These are phyloP conservation scores for Axinella damicornis DNA, from an alignment of 37 sponge, comb jelly and placozoan species.

Conservation along the genomic window DNA sequence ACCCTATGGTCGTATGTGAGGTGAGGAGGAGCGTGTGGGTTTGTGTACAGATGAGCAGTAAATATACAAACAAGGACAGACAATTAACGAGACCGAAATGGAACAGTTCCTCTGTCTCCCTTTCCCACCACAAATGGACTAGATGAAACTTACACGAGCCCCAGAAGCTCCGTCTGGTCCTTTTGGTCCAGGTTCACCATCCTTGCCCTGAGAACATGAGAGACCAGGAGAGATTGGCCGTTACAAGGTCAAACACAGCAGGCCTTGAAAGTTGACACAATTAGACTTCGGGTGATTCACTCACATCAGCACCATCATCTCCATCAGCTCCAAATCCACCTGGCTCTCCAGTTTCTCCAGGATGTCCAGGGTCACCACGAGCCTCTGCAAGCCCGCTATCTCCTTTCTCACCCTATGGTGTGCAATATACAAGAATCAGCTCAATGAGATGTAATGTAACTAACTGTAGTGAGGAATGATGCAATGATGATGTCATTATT, in stretches of 20 bases:
- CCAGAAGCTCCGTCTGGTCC: slow-evolving; percentile 48
- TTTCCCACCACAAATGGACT: too few relatives aligned
- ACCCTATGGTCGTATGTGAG: slow-evolving; percentile 17
- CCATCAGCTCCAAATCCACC: slow-evolving; percentile 51
- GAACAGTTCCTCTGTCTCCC: too few relatives aligned
- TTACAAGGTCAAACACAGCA: background rate
- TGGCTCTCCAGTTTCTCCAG: slow-evolving; percentile 21
- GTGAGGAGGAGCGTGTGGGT: background rate
- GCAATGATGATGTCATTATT: too few relatives aligned
- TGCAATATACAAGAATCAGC: background rate
- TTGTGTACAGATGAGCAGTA: too few relatives aligned
- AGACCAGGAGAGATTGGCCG: background rate
- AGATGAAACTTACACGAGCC: slow-evolving; percentile 44
- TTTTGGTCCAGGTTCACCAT: slow-evolving; percentile 32
- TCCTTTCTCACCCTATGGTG: background rate
- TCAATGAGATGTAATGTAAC: too few relatives aligned
- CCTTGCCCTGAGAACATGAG: slow-evolving; percentile 12
- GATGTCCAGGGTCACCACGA: slow-evolving; percentile 30
- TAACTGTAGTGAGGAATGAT: too few relatives aligned
- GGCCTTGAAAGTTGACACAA: too few relatives aligned
- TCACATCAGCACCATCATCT: slow-evolving; percentile 24
- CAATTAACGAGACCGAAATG: too few relatives aligned
- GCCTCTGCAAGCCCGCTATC: background rate
- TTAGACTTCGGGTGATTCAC: background rate
- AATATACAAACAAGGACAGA: too few relatives aligned